Base-by-base conservation (phyloP, 2,888 invertebrate species). In the Zygogramma bicolorata region DNA sequence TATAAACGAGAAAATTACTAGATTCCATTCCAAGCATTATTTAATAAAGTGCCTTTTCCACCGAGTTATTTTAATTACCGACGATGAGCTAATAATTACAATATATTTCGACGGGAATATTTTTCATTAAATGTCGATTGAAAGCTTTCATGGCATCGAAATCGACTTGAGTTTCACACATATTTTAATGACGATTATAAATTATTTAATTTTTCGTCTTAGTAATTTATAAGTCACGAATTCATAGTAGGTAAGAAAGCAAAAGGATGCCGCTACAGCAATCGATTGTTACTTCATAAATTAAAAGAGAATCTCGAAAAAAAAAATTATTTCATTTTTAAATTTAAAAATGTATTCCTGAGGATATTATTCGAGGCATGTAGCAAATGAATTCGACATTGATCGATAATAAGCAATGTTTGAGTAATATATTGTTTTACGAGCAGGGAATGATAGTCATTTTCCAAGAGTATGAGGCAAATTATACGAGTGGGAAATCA, bases 1-100 rank as follows among this genome's bases (percentile, higher is more conserved):
- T 29, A 46, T 27, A 63, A 63, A 63, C 40, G 18, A 20, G 63
- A 46, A 46, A 62, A 46, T 63, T 46, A 63, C 27, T 27, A 49
- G 6, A 63, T 46, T 18, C 25, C 25, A 42, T 62, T 42, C 62
- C n/a, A 42, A 18, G 42, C 22, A 8, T 27, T 62, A 61, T 25
- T 62, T 8, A 46, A 29, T 63, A 29, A 20, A 63, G 27, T 42
- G 13, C 27, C n/a, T 25, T 27, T n/a, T 40, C 34, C 13, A n/a
- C 7, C 49, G 20, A 22, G 22, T 25, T 61, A 40, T 61, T 34
- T 61, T 61, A 61, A 63, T 63, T 31, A 46, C 49, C 18, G 10
- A 15, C 1, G 62, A 42, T 62, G 25, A 25, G 29, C 46, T 46
- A 46, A 63, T 63, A 42, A 63, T 63, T 42, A 46, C 46, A 8